Evolutionary conservation across 2,797 vertebrate species (phyloP), one percentile per base, ranked within the genome.

Genomic region (Pachyuromys duprasi): DNA sequence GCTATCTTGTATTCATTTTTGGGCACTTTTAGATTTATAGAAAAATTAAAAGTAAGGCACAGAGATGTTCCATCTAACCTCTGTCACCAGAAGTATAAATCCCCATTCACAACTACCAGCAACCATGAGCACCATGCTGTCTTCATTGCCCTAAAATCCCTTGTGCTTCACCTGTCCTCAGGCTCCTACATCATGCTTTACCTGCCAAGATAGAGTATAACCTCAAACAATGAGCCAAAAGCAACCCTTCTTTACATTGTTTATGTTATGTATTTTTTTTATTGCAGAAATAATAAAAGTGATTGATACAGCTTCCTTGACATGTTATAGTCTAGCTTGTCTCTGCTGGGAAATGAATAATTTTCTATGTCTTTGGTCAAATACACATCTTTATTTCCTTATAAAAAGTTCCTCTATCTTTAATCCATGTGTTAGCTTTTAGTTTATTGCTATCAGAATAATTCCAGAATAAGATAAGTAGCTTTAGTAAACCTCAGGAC

Each of bases 391-490:
- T 8, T 67, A 31, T 24, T 74, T 67, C 33, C 60, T 76, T 45
- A 82, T 22, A 57, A 94, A 53, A 84, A 55, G 49, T 49, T 20
- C 42, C 62, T 93, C 36, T 79, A 28, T 49, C 69, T 67, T 2
- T 76, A n/a, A 93, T 5, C 60, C 65, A 90, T 17, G 28, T 62
- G 33, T 65, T 65, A 20, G 55, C 39, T 90, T 93, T 87, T 28
- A 45, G 49, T 65, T 92, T 82, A 53, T 8, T 78, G 75, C 18
- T 91, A 62, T 62, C 65, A 79, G 88, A 89, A 95, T 75, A 86
- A 76, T 91, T 55, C 55, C 65, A 79, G 88, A 89, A 95, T 75
- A 86, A 76, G 36, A 82, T 24, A 93, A 78, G 69, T 69, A 39
- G 2, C 42, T 92, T 95, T 42, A 70, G 49, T 92, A 67, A 88